Conservation (phyloP, 2,113 vertebrate species). For the Vulpes vulpes region DNA sequence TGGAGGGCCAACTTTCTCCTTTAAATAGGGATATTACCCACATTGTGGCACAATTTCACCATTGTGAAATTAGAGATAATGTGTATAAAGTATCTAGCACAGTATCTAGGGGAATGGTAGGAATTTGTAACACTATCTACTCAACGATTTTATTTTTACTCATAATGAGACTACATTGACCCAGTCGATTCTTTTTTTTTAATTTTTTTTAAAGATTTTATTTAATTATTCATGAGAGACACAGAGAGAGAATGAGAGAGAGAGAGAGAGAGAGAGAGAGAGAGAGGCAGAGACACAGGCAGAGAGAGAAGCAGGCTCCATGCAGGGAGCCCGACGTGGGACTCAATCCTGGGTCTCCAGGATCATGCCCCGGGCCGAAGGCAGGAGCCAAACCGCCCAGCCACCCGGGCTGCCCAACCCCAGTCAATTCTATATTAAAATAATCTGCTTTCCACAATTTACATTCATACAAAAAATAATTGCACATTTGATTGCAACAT, state of each 20-base stretch:
- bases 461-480: not conserved
- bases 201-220: too few species aligned
- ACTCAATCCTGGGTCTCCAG: too few species aligned
- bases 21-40: not conserved
- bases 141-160: slow-evolving; percentile 1
- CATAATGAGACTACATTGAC: not conserved
- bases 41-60: not conserved
- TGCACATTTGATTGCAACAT: not conserved
- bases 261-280: too few species aligned
- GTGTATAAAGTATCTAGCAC: not conserved
- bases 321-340: too few species aligned
- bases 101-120: not conserved
- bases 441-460: not conserved
- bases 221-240: too few species aligned
- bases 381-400: too few species aligned
- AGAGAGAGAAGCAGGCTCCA: too few species aligned
- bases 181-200: not conserved
- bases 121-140: not conserved
- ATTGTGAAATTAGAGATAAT: not conserved
- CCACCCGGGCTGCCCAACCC: too few species aligned
- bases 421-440: not conserved
- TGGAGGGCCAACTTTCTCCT: not conserved
- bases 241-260: too few species aligned
- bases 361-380: too few species aligned
- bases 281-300: too few species aligned